Percentiles rank a stretch among this genome's conserved stretches.
phyloP scores from a whole-genome alignment of 2,797 vertebrate genomes.

The Myioborus miniatus region DNA sequence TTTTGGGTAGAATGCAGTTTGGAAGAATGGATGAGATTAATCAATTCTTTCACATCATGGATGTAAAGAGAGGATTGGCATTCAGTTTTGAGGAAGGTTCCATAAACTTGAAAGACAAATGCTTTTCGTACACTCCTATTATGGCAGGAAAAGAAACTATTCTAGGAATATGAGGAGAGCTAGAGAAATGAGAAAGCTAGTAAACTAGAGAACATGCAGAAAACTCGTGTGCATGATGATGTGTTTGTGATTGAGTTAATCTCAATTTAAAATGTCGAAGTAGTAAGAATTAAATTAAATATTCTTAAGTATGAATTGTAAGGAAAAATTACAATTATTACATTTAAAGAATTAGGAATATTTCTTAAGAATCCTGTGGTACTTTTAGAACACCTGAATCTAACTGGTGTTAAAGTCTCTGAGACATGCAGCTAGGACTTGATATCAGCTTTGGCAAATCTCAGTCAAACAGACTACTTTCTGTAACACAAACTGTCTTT shows the following conservation, averaged over 20 bases:
- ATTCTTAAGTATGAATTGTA: neutral
- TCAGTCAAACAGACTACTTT: neutral
- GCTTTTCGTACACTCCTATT: neutral
- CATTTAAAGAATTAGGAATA: neutral
- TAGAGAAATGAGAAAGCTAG: neutral
- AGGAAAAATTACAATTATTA: neutral
- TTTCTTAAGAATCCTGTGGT: neutral
- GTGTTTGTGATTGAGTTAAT: neutral
- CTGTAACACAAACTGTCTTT: neutral
- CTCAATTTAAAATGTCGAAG: neutral
- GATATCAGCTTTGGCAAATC: neutral
- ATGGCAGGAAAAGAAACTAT: neutral
- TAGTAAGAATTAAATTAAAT: neutral
- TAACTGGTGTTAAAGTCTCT: neutral
- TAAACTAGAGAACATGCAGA: neutral
- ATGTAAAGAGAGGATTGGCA: neutral
- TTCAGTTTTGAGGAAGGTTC: neutral
- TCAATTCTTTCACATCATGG: neutral
- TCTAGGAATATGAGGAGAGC: neutral
- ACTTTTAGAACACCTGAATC: neutral
- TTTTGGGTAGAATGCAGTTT: neutral
- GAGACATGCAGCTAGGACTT: neutral
- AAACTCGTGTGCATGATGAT: neutral
- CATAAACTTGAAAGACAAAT: neutral
- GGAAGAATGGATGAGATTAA: neutral